Conservation (phyloP, 2,797 vertebrate species). For the Acrossocheilus fasciatus region DNA sequence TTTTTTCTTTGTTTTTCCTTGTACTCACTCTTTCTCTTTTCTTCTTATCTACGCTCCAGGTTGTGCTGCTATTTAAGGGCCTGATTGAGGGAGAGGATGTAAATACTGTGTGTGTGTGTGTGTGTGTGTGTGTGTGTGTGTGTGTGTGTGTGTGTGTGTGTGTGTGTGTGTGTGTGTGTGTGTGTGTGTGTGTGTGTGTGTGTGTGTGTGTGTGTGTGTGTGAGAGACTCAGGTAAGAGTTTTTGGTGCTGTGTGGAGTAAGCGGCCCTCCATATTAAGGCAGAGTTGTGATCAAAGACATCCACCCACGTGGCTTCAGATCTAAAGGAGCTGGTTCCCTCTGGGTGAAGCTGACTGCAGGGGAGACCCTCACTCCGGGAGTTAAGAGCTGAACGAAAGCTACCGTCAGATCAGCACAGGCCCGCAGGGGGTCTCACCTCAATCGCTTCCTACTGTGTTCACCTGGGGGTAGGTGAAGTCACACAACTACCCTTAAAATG, state of each 20-base stretch:
- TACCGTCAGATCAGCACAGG: constrained; percentile 41
- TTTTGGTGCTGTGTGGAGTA: constrained; percentile 36
- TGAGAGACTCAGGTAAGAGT: constrained; percentile 49
- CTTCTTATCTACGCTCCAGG: constrained; percentile 56
- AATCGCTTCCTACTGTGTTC: constrained; percentile 28
- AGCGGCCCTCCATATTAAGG: constrained; percentile 59
- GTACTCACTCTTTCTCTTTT: constrained; percentile 53
- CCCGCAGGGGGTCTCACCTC: constrained; percentile 38
- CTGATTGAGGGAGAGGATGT: constrained; percentile 44
- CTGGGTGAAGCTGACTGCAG: constrained; percentile 47
- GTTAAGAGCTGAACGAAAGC: constrained; percentile 63
- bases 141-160: constrained; percentile 37
- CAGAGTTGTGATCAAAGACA: constrained; percentile 74
- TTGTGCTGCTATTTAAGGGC: constrained; percentile 58
- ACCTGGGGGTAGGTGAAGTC: constrained; percentile 54
- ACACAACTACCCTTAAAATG: constrained; percentile 26
- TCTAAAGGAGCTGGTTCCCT: constrained; percentile 63
- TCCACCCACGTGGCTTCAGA: constrained; percentile 70
- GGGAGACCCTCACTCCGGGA: constrained; percentile 50
- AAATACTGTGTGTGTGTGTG: constrained; percentile 49
- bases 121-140: constrained; percentile 10
- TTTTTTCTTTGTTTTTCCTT: constrained; percentile 64
- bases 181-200: constrained; percentile 46
- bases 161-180: constrained; percentile 42
- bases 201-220: constrained; percentile 30